Percentiles rank a stretch among this genome's conserved stretches.
These are phyloP conservation scores for Digitonthophagus gazella DNA, from an alignment of 2,888 invertebrate genomes.

Conservation along the genomic window DNA sequence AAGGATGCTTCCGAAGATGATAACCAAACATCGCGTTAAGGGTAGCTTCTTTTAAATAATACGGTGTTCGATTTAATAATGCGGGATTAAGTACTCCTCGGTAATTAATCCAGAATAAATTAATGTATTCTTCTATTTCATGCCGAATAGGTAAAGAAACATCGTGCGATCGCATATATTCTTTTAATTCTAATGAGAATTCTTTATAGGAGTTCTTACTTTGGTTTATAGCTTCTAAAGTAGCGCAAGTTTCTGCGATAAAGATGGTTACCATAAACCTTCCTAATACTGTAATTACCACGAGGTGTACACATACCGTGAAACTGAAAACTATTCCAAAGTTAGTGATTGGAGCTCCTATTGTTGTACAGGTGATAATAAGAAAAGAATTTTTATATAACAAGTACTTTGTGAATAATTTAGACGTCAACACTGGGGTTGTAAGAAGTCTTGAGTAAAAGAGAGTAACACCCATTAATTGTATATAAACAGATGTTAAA, in stretches of 20 bases:
- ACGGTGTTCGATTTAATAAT: slow-evolving; percentile 30
- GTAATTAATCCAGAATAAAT: slow-evolving; percentile 27
- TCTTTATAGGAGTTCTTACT: slow-evolving; percentile 15
- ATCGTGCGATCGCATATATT: slow-evolving; percentile 18
- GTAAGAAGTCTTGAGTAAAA: slow-evolving; percentile 8
- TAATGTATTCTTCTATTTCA: slow-evolving; percentile 23
- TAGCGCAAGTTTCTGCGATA: slow-evolving; percentile 25
- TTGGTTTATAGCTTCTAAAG: slow-evolving; percentile 23
- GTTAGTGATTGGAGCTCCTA: slow-evolving; percentile 9
- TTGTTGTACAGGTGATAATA: slow-evolving; percentile 18
- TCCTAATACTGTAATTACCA: slow-evolving; percentile 19
- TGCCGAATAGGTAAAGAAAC: slow-evolving; percentile 18
- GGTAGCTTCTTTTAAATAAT: slow-evolving; percentile 31
- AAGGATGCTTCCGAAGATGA: slow-evolving; percentile 29
- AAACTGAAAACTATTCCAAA: slow-evolving; percentile 13
- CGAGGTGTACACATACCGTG: slow-evolving; percentile 9
- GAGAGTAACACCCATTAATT: slow-evolving; percentile 18
- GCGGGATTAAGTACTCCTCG: slow-evolving; percentile 28
- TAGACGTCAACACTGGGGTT: slow-evolving; percentile 7
- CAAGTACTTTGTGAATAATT: slow-evolving; percentile 6
- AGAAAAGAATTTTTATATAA: slow-evolving; percentile 13
- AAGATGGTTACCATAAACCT: slow-evolving; percentile 24
- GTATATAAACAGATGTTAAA: slow-evolving; percentile 22
- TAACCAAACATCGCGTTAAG: slow-evolving; percentile 33
- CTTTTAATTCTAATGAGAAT: slow-evolving; percentile 18